phyloP scores from a whole-genome alignment of 2,113 vertebrate genomes.

The Hypanus sabinus region DNA sequence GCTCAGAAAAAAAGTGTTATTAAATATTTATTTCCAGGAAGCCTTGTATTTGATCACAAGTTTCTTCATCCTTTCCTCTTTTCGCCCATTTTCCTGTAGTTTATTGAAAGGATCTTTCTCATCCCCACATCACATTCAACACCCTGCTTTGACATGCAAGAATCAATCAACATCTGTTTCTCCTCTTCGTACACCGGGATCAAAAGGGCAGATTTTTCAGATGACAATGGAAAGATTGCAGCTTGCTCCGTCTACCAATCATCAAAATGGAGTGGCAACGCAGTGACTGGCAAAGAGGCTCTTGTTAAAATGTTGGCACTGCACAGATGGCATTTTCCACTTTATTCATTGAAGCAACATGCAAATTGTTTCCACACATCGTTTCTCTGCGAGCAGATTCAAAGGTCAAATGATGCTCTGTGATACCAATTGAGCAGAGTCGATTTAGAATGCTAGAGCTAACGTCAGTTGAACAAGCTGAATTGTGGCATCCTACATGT shows the following conservation, averaged over 20 bases:
- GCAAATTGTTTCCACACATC: not conserved
- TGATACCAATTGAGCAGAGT: not conserved
- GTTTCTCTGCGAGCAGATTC: not conserved
- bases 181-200: not conserved
- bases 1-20: not conserved
- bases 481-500: not conserved
- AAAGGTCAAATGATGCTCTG: not conserved
- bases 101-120: not conserved
- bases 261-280: not conserved
- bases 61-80: not conserved
- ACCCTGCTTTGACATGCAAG: not conserved
- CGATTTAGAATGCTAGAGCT: not conserved
- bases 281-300: not conserved
- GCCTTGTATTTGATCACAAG: not conserved
- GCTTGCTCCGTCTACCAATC: not conserved
- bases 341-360: not conserved
- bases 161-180: not conserved
- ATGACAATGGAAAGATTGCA: not conserved
- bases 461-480: not conserved
- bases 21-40: constrained; percentile 18
- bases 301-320: not conserved
- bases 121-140: not conserved
- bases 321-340: not conserved
- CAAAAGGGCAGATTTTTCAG: not conserved
- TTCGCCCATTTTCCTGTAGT: not conserved